Percentiles rank a stretch among this genome's conserved stretches.
phyloP scores from a whole-genome alignment of 2,113 vertebrate genomes.

The Chionomys nivalis region DNA sequence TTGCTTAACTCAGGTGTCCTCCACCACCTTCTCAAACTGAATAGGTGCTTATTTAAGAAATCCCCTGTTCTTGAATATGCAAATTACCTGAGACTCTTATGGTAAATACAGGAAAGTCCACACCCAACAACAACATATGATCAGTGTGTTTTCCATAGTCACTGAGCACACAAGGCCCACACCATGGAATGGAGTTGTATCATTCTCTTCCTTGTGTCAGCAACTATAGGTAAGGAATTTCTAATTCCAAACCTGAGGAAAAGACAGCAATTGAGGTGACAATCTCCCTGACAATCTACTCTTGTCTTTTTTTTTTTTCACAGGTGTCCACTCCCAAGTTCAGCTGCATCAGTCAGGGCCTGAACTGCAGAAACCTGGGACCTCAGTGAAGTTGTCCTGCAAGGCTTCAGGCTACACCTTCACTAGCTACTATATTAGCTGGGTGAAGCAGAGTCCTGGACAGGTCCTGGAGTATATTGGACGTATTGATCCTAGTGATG shows the following conservation, averaged over 20 bases:
- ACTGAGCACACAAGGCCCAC: no score
- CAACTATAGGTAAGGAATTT: no score
- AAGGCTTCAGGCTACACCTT: background rate
- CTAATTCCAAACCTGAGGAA: no score
- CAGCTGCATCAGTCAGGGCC: background rate
- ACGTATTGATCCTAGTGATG: no score
- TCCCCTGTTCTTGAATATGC: background rate
- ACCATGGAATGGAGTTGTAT: no score
- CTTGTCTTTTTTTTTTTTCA: no score
- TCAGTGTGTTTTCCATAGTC: background rate
- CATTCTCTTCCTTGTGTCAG: no score
- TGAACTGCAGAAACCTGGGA: background rate
- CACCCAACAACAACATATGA: background rate
- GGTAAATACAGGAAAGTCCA: background rate
- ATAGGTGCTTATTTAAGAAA: background rate
- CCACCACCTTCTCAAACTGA: rapidly evolving
- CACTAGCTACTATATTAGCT: no score
- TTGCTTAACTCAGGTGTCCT: no score
- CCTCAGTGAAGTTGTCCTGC: background rate
- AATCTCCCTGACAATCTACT: background rate
- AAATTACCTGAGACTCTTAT: background rate
- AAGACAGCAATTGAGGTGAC: no score
- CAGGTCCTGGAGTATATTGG: no score
- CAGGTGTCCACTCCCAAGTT: background rate
- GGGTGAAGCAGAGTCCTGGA: no score